Conservation (phyloP, 2,113 vertebrate genomes). For the Ciconia boyciana region DNA sequence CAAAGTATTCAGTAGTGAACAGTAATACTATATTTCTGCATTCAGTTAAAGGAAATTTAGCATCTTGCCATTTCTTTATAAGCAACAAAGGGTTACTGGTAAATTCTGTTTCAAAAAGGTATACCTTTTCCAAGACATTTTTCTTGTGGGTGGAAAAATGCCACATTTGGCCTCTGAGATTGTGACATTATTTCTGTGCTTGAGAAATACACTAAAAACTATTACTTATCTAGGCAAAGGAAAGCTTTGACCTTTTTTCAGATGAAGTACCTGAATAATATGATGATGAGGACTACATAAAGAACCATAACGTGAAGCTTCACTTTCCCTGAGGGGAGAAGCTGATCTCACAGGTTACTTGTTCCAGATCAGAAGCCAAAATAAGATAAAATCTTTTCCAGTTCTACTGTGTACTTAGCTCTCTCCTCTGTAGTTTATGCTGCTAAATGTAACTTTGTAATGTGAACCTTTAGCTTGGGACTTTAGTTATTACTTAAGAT, state of each 20-base stretch:
- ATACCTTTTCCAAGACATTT: neutral
- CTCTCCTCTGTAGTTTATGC: neutral
- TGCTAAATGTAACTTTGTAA: neutral
- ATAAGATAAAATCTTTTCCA: neutral
- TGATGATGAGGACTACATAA: neutral
- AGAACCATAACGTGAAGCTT: neutral
- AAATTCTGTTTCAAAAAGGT: neutral
- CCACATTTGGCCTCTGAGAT: neutral
- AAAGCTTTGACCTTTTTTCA: constrained; percentile 1
- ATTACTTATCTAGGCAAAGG: neutral
- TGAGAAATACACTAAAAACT: neutral
- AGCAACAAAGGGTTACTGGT: neutral
- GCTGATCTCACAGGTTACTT: neutral
- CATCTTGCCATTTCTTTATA: neutral
- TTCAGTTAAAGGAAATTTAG: neutral
- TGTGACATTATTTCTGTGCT: neutral
- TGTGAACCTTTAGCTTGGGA: neutral
- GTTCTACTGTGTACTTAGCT: neutral
- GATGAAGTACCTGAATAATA: neutral
- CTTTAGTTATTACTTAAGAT: neutral
- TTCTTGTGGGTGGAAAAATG: neutral
- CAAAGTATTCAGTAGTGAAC: neutral
- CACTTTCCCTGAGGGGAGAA: neutral
- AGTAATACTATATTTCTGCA: neutral
- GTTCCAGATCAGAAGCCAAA: constrained; percentile 10